Evolutionary conservation across 2,888 invertebrate species (phyloP), one percentile per base, ranked within the genome.

Genomic region (Cyaniris semiargus): DNA sequence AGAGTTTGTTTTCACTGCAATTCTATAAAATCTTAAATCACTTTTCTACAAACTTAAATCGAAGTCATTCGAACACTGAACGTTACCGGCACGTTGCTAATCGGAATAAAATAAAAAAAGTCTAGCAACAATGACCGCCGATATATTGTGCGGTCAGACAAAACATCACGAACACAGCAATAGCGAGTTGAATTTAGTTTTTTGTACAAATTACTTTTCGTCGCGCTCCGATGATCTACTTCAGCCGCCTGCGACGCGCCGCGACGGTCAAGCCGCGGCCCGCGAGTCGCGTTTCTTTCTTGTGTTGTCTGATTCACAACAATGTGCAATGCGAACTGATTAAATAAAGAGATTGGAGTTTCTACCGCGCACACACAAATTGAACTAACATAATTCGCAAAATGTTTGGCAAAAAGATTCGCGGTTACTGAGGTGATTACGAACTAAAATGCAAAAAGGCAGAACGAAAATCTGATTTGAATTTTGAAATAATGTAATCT

Each of bases 121-220:
- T 87, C 89, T 89, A 90, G 88, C 89, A 90, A 91, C 92, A 92
- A 92, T 92, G 92, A 91, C 88, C 88, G 84, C 89, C 88, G 89
- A 92, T 92, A 92, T 92, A 92, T 92, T 91, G 91, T 92, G 92
- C 89, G 92, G 92, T 92, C 92, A 90, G 89, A 93, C 91, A 93
- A 93, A 93, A 93, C 93, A 92, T 91, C 90, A 91, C 90, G 91
- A 90, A 89, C 90, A 89, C 89, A 87, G 87, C 88, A 88, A 89
- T 93, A 90, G 92, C 92, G 89, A 92, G 92, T 86, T 93, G 91
- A 91, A 93, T 93, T 93, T 88, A 83, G 90, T 92, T 93, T 93
- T 93, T 93, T 93, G 89, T 91, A 89, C 91, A 93, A 93, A 93
- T 94, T 93, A 92, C 90, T 91, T 93, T 92, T 92, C 91, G 94